Evolutionary conservation across 2,113 vertebrate genomes (phyloP), one percentile per base, ranked within the genome.

Genomic region (Furnarius figulus): DNA sequence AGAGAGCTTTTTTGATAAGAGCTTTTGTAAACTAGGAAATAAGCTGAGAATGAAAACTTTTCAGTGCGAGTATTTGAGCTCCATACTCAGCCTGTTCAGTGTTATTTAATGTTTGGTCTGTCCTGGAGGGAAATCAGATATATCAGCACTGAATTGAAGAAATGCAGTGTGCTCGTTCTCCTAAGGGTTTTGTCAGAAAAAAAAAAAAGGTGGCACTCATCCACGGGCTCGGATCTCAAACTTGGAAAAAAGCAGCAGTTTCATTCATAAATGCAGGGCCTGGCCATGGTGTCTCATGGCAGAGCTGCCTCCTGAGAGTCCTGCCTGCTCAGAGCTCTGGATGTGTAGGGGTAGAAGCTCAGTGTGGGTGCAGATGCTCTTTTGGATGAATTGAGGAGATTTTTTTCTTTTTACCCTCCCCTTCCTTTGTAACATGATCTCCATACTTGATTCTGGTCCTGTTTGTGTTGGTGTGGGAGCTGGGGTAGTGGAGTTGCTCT

Each of bases 1-100:
- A 97, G 90, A 96, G 87, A 91, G 93, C 81, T 93, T 97, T 97
- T 96, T 96, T 91, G 90, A 97, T 98, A 97, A 95, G 92, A 90
- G 81, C 85, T 95, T 98, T 97, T 97, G 90, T 96, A 97, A 98
- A 96, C 95, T 93, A 96, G 63, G 79, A 96, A 97, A 94, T 85
- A 92, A 97, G 62, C 68, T 95, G 71, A 94, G 94, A 77, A 92
- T 85, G 73, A 97, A 97, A 96, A 95, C 53, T 96, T 95, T 92
- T 91, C 80, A 89, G 92, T 89, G 67, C 16, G 75, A 87, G 65
- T 86, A 40, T 89, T 96, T 94, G 40, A 91, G 87, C 89, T 89
- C 59, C 0, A 1, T 28, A 10, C 74, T 96, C 65, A 93, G 93
- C 52, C 91, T 94, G 91, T 93, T 94, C 89, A 76, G 13, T 66